Evolutionary conservation across 2,888 invertebrate genomes (phyloP), one percentile per base, ranked within the genome.

Genomic region (Sinopyrophorus schimmeli): DNA sequence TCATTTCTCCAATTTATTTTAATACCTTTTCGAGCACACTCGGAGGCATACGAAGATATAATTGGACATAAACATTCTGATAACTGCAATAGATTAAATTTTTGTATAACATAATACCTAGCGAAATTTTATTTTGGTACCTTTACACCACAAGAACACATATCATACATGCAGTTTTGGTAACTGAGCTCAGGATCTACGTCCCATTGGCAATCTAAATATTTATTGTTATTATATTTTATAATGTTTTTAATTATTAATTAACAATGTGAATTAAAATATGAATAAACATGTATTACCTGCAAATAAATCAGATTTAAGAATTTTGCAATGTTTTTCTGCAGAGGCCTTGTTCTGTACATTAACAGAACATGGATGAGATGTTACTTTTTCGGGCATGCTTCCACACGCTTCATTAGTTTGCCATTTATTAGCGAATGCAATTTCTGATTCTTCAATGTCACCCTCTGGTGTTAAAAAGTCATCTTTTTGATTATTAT

Each of bases 401-500:
- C 87, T 85, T 0, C 77, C 74, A 62, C 93, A 93, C 34, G 80
- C 78, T 63, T 90, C 89, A 11, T 80, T 79, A 0, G 88, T 87
- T 71, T 89, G 89, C 94, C 93, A 94, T 66, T 92, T 91, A 70
- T 92, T 90, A 1, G 91, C 92, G 70, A 94, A 94, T 0, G 88
- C 82, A 9, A 82, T 76, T 0, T 84, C 80, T 0, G 86, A 80
- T 54, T 87, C 84, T 67, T 94, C 94, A 1, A 90, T 75, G 67
- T 93, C 92, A 2, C 89, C 89, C 66, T 92, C 90, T 0, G 89
- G 89, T 0, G 92, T 92, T 0, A 88, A 66, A 72, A 92, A 92
- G 70, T 94, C 95, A 69, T 94, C 92, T 63, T 86, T 86, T 65
- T 92, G 90, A 68, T 91, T 91, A 14, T 82, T 77, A 63, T 90